phyloP scores from a whole-genome alignment of 2,113 vertebrate species.

The Strix aluco region DNA sequence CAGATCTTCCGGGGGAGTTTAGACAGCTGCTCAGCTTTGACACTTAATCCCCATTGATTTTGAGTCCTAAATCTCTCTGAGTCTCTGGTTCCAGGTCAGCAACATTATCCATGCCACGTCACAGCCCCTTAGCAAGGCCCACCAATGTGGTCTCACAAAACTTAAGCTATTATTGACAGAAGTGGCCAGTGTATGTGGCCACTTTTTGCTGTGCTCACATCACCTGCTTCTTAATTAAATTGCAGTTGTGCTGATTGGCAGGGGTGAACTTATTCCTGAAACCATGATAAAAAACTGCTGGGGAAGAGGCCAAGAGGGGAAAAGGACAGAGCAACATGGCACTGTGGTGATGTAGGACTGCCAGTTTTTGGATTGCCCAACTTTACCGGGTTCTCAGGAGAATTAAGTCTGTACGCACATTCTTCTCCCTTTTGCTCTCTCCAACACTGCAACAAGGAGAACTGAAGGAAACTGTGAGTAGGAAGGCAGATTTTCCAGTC shows the following conservation, averaged over 20 bases:
- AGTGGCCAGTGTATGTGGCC: neutral
- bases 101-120: neutral
- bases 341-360: neutral
- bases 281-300: neutral
- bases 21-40: constrained; percentile 30
- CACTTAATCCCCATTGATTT: constrained; percentile 4
- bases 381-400: neutral
- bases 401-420: neutral
- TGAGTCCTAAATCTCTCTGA: constrained; percentile 21
- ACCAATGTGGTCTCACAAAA: neutral
- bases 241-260: neutral
- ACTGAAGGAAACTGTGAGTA: constrained; percentile 18
- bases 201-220: neutral
- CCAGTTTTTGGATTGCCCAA: neutral
- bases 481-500: constrained; percentile 32
- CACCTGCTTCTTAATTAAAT: neutral
- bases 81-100: neutral
- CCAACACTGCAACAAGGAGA: neutral
- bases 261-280: neutral
- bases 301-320: neutral
- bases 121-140: neutral
- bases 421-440: neutral
- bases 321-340: neutral
- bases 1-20: constrained; percentile 27
- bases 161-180: neutral